These are phyloP conservation scores for Cantharis rustica DNA, from an alignment of 2,888 invertebrate species.

Conservation along the genomic window DNA sequence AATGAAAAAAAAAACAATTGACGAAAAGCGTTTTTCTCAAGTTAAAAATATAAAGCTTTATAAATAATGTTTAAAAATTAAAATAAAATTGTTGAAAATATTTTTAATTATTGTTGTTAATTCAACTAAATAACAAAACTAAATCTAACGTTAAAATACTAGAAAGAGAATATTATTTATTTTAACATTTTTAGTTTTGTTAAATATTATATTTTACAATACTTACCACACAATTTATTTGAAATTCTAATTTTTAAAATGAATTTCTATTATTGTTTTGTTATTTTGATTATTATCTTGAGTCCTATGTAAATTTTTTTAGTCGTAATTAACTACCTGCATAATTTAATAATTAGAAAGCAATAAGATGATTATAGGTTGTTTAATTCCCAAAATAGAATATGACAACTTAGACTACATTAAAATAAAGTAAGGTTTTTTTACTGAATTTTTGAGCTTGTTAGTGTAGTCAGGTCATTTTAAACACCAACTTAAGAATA, in stretches of 20 bases:
- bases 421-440: neutral
- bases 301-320: neutral
- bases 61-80: neutral
- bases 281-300: neutral
- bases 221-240: too few species aligned
- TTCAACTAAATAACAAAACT: too few species aligned
- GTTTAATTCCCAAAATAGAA: too few species aligned
- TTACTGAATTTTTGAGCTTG: neutral
- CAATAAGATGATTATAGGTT: neutral
- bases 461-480: neutral
- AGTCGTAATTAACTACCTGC: neutral
- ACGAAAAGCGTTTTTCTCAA: neutral
- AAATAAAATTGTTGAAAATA: neutral
- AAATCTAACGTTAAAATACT: too few species aligned
- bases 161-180: too few species aligned
- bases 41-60: too few species aligned
- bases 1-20: neutral
- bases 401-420: neutral
- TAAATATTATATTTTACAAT: too few species aligned
- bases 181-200: too few species aligned
- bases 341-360: neutral
- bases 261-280: neutral
- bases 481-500: neutral
- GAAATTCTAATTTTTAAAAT: too few species aligned
- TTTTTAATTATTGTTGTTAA: neutral